Evolutionary conservation across 2,113 vertebrate genomes (phyloP), one percentile per base, ranked within the genome.

Genomic region (Lagopus muta): DNA sequence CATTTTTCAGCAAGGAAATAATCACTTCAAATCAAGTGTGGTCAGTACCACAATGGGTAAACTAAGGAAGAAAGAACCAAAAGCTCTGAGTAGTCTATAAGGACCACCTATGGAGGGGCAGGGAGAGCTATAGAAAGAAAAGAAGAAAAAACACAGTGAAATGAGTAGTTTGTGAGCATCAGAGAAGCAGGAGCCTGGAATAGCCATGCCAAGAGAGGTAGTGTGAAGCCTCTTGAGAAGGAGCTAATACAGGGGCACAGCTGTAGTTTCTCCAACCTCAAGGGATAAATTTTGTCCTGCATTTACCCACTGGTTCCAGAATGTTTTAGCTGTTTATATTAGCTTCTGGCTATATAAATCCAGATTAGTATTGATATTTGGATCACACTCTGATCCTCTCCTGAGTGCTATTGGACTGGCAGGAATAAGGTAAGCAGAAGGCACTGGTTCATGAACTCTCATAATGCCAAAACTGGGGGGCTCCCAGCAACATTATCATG

Each of bases 211-310:
- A 47, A 9, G 15, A 38, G 18, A 65, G 42, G 48, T 27, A 87
- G 32, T 0, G 3, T 1, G 2, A 10, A 70, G 18, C 13, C 50
- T 30, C 25, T 80, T 0, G 0, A 60, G 28, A 43, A 75, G n/a
- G 11, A 70, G 8, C 4, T 64, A 48, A 45, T 30, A n/a, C 12
- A 62, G 15, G 40, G 13, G 9, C 15, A 70, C 10, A 65, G 8
- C 11, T 45, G 16, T 24, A 64, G n/a, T 10, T 71, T 54, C 22
- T 21, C 11, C 1, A 0, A 18, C 8, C 7, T 70, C n/a, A 74
- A 22, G 42, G n/a, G n/a, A 65, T 47, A 38, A 20, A 20, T 47
- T 64, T 47, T 62, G 11, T 70, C 50, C 25, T 48, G 10, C 17
- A 71, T 57, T 75, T 22, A 88, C 20, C 18, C 6, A 5, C 54